A percentile compares a stretch with the other conserved stretches of the same genome.
Conservation (phyloP, 1,140 invertebrate genomes). For the Campoletis sonorensis region DNA sequence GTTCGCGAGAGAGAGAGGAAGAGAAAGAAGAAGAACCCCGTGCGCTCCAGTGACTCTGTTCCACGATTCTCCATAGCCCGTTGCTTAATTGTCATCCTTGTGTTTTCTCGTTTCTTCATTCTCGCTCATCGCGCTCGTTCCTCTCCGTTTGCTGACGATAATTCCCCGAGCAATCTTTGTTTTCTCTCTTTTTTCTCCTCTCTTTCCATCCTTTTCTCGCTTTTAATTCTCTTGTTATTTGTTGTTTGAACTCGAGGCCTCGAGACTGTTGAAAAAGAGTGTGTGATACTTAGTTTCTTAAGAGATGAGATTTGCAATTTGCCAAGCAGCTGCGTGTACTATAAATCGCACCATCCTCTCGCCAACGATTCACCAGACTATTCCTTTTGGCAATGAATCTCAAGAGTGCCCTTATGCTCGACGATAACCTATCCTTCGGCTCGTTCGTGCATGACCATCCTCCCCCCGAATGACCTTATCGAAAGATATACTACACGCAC, state of each 20-base stretch:
- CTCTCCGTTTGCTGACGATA: conserved; percentile 1
- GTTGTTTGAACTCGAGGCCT: not conserved
- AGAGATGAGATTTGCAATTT: conserved; percentile 17
- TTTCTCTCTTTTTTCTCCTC: not conserved
- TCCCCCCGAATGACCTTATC: conserved; percentile 14
- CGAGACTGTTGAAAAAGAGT: not conserved
- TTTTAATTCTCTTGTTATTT: not conserved
- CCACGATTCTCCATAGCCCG: conserved; percentile 39
- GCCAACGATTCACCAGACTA: too few relatives aligned
- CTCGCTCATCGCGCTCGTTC: not conserved
- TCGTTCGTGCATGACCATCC: conserved; percentile 15
- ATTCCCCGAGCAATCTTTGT: not conserved
- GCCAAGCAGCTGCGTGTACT: not conserved
- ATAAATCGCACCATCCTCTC: too few relatives aligned
- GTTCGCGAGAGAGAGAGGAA: too few relatives aligned
- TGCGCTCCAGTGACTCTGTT: conserved; percentile 55
- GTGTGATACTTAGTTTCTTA: not conserved
- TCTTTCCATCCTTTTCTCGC: not conserved
- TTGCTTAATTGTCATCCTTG: conserved; percentile 8
- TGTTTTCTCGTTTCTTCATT: conserved; percentile 23
- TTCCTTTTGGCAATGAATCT: conserved; percentile 4
- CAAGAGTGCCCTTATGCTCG: conserved; percentile 10
- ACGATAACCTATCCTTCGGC: not conserved
- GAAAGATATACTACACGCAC: not conserved
- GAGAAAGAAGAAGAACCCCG: not conserved